Percentiles rank a stretch among this genome's conserved stretches.
phyloP scores from a whole-genome alignment of 2,888 invertebrate genomes.

The Zaprionus bogoriensis region DNA sequence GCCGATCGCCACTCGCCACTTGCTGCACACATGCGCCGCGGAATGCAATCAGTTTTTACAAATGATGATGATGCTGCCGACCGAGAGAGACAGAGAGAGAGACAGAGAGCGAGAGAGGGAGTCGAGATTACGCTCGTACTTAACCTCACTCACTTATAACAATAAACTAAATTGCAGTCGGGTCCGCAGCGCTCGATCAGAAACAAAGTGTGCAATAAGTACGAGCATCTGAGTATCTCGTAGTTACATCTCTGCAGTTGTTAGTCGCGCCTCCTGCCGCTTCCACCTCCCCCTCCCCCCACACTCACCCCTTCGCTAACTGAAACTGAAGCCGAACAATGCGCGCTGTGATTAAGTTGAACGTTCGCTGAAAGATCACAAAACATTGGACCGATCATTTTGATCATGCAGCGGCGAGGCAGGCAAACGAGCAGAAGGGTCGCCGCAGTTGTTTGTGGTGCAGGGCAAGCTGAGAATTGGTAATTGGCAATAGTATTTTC shows the following conservation, averaged over 20 bases:
- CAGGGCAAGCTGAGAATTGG: too few relatives aligned
- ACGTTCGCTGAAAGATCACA: conserved; percentile 75
- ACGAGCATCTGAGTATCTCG: conserved; percentile 29
- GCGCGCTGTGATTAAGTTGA: conserved; percentile 73
- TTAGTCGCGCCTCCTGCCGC: conserved; percentile 48
- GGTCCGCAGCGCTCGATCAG: conserved; percentile 44
- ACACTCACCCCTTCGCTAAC: neutral
- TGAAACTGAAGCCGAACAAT: conserved; percentile 52
- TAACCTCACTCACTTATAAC: conserved; percentile 80
- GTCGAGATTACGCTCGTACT: conserved; percentile 68
- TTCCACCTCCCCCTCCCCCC: neutral
- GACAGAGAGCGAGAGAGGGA: neutral
- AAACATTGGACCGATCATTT: conserved; percentile 70
- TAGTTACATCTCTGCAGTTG: conserved; percentile 68
- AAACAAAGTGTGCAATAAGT: conserved; percentile 69
- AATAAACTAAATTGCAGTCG: conserved; percentile 79
- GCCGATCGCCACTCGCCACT: conserved; percentile 28
- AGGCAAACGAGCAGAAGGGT: conserved; percentile 21
- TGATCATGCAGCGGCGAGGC: conserved; percentile 54
- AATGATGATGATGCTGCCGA: conserved; percentile 74
- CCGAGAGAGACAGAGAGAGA: conserved; percentile 8
- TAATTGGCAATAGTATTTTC: too few relatives aligned
- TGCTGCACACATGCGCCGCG: conserved; percentile 39
- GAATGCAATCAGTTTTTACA: conserved; percentile 78
- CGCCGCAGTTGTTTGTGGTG: neutral